Percentiles rank a stretch among this genome's conserved stretches.
phyloP scores from a whole-genome alignment of 2,797 vertebrate genomes.

The Epinephelus coioides region DNA sequence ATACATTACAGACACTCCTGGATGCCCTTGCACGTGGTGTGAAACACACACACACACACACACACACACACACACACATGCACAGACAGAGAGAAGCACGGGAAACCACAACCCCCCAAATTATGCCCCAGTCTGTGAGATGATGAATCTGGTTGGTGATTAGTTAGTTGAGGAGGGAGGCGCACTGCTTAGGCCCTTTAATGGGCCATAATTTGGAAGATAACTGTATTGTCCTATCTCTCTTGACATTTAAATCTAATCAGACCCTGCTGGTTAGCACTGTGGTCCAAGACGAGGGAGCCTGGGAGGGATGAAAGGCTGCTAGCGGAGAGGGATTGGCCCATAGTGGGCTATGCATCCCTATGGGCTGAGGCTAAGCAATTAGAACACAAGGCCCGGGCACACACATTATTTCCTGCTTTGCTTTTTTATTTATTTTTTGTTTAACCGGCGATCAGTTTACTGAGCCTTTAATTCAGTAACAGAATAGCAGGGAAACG shows the following conservation, averaged over 20 bases:
- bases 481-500: slow-evolving; percentile 12
- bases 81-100: slow-evolving; percentile 31
- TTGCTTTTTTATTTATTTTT: slow-evolving; percentile 35
- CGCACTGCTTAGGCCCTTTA: slow-evolving; percentile 76
- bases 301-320: slow-evolving; percentile 64
- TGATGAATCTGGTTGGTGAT: slow-evolving; percentile 80
- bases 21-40: slow-evolving; percentile 55
- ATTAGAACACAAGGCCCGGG: slow-evolving; percentile 51
- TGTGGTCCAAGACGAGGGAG: slow-evolving; percentile 66
- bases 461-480: slow-evolving; percentile 8
- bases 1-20: slow-evolving; percentile 65
- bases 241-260: slow-evolving; percentile 85
- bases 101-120: slow-evolving; percentile 61
- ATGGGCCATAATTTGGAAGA: slow-evolving; percentile 83
- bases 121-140: slow-evolving; percentile 66
- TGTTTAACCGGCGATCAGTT: slow-evolving; percentile 26
- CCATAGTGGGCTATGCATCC: slow-evolving; percentile 39
- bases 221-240: slow-evolving; percentile 83
- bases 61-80: slow-evolving; percentile 29
- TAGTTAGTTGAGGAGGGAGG: slow-evolving; percentile 78
- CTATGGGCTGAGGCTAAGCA: slow-evolving; percentile 38
- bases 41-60: slow-evolving; percentile 4
- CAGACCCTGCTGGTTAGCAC: slow-evolving; percentile 76
- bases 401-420: slow-evolving; percentile 37
- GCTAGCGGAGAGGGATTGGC: slow-evolving; percentile 47